Conservation (phyloP, 2,888 invertebrate species). For the Nephrotoma flavescens region DNA sequence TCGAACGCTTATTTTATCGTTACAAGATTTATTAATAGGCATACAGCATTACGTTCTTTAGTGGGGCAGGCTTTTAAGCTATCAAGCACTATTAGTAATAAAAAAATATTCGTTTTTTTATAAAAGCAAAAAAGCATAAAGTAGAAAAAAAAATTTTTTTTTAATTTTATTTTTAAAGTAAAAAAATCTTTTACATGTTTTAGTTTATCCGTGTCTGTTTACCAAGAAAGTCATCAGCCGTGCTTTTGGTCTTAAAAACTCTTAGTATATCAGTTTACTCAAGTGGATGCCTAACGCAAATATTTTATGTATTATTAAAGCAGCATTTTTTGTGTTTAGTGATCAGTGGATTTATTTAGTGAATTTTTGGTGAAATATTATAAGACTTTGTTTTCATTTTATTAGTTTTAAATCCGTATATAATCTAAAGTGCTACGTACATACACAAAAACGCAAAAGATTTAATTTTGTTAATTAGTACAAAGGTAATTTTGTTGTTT, state of each 20-base stretch:
- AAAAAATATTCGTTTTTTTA: not conserved
- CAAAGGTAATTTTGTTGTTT: not conserved
- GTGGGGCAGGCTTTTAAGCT: not conserved
- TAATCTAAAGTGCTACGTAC: not conserved
- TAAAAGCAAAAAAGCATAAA: not conserved
- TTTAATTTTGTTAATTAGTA: not conserved
- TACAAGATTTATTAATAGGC: not conserved
- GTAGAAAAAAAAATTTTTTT: not conserved
- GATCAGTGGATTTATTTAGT: not conserved
- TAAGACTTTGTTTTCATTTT: not conserved
- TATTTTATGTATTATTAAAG: not conserved
- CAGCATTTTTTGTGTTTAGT: not conserved
- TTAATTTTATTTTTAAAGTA: not conserved
- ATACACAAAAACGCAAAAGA: not conserved
- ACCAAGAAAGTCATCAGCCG: not conserved
- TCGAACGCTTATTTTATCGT: not conserved
- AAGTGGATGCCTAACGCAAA: not conserved
- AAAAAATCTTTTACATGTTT: not conserved
- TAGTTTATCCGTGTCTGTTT: not conserved
- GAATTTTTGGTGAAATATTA: not conserved
- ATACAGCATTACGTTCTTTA: not conserved
- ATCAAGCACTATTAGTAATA: not conserved
- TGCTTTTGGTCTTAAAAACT: not conserved
- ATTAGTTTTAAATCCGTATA: not conserved
- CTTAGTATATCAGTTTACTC: not conserved